Conservation (phyloP, 2,888 invertebrate genomes). For the Linyphia triangularis region DNA sequence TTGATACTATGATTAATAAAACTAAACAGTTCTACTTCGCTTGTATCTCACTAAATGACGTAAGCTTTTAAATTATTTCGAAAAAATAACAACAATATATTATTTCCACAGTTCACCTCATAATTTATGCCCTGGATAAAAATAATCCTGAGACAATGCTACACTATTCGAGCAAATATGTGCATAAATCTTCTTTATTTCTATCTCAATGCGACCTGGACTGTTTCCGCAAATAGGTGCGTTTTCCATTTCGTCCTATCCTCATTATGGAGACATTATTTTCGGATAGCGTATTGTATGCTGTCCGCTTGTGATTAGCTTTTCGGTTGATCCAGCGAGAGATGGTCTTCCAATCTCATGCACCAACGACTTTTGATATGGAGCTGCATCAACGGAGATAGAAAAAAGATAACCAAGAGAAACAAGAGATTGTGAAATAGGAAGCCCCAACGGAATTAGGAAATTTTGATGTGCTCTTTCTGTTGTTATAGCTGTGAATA, state of each 20-base stretch:
- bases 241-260: conserved; percentile 6
- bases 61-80: too few species aligned
- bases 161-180: too few species aligned
- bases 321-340: conserved; percentile 2
- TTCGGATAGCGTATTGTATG: conserved; percentile 10
- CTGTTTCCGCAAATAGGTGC: neutral
- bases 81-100: too few species aligned
- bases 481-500: too few species aligned
- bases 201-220: neutral
- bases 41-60: too few species aligned
- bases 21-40: too few species aligned
- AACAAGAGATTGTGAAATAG: neutral
- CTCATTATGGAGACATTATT: conserved; percentile 33
- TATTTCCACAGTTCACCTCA: too few species aligned
- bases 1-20: too few species aligned
- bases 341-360: conserved; percentile 42
- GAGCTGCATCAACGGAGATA: neutral
- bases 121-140: too few species aligned
- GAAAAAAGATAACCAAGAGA: neutral
- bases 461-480: neutral
- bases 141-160: too few species aligned
- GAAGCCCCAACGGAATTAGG: neutral
- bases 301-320: conserved; percentile 19
- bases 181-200: neutral
- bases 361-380: conserved; percentile 41